A percentile compares a stretch with the other conserved stretches of the same genome.
Conservation (phyloP, 2,888 invertebrate species). For the Torymus texanus region DNA sequence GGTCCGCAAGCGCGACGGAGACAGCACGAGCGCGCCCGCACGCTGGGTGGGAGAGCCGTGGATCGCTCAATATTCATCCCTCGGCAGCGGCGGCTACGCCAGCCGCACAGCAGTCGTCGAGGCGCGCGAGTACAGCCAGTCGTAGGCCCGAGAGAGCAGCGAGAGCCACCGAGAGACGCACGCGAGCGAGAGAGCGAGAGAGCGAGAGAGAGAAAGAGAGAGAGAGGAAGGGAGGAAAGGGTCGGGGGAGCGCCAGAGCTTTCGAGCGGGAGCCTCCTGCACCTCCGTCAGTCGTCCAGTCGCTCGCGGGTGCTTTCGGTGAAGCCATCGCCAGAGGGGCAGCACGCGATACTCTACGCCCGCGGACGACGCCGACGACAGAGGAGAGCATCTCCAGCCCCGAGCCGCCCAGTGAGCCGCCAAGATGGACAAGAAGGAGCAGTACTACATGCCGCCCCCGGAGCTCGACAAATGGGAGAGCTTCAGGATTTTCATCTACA, state of each 20-base stretch:
- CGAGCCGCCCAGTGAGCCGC: not conserved
- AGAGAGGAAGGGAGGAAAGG: slow-evolving; percentile 48
- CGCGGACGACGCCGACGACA: no score
- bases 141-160: slow-evolving; percentile 34
- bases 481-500: slow-evolving; percentile 91
- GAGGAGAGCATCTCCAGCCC: no score
- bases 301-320: slow-evolving; percentile 13
- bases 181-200: slow-evolving; percentile 24
- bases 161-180: not conserved
- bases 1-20: not conserved
- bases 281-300: not conserved
- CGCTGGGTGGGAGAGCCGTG: slow-evolving; percentile 40
- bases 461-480: slow-evolving; percentile 90
- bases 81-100: slow-evolving; percentile 59
- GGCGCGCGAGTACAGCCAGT: slow-evolving; percentile 17
- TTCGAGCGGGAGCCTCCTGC: not conserved
- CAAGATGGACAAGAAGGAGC: slow-evolving; percentile 86
- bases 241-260: slow-evolving; percentile 32
- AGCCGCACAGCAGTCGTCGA: slow-evolving; percentile 29
- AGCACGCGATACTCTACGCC: no score
- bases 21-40: not conserved
- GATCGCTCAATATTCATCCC: slow-evolving; percentile 74
- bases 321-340: slow-evolving; percentile 18
- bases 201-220: slow-evolving; percentile 50
- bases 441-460: slow-evolving; percentile 85